Evolutionary conservation across 2,113 vertebrate genomes (phyloP).

Genomic region (Polyodon spathula): DNA sequence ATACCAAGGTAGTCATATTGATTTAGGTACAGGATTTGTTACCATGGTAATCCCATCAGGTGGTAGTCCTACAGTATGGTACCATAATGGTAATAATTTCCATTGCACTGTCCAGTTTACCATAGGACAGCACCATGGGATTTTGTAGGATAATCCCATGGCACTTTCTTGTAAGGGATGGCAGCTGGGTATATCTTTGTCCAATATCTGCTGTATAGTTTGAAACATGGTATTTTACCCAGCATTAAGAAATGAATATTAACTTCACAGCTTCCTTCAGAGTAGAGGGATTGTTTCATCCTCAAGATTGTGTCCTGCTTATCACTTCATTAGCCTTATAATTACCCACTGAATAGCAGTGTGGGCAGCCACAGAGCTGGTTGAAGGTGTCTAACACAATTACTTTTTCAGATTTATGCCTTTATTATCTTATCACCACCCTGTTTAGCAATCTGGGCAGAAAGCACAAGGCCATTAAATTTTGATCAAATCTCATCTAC

Average conservation of each 20-base stretch:
- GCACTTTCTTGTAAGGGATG: too few species aligned
- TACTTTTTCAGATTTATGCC: constrained; percentile 25
- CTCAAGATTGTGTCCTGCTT: constrained; percentile 15
- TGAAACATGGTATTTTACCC: too few species aligned
- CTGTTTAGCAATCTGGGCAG: constrained; percentile 18
- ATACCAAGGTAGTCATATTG: too few species aligned
- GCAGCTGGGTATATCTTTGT: too few species aligned
- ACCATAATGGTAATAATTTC: too few species aligned
- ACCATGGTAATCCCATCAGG: too few species aligned
- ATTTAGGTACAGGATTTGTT: too few species aligned
- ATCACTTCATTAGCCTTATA: constrained; percentile 28
- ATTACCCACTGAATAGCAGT: constrained; percentile 19
- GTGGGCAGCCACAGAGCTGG: constrained; percentile 18
- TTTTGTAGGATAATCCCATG: too few species aligned
- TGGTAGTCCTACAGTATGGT: too few species aligned
- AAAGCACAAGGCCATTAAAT: constrained; percentile 20
- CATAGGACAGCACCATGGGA: too few species aligned
- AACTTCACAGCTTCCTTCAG: neutral
- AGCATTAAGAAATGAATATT: neutral
- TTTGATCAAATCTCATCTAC: constrained; percentile 25
- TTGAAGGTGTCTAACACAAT: constrained; percentile 19
- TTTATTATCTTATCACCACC: constrained; percentile 26
- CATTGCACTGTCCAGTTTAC: too few species aligned
- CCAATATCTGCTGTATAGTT: too few species aligned
- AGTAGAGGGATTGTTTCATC: constrained; percentile 14